Conservation (phyloP, 1,140 invertebrate species). For the Drosophila lacteicornis region DNA sequence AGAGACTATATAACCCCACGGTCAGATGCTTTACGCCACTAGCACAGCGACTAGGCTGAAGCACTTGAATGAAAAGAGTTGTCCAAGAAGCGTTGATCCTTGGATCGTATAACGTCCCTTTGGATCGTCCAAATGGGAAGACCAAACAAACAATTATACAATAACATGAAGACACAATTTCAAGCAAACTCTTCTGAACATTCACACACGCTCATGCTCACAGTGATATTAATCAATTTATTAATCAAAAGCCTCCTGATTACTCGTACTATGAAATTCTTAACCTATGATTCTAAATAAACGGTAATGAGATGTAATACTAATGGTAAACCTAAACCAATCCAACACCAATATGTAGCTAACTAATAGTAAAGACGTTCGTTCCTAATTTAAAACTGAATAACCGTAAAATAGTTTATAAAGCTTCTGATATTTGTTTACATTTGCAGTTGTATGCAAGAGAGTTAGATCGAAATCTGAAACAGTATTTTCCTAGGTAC, state of each 20-base stretch:
- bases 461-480: constrained; percentile 49
- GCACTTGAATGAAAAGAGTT: constrained; percentile 57
- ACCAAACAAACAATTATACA: constrained; percentile 37
- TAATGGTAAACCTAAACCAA: constrained; percentile 69
- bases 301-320: constrained; percentile 72
- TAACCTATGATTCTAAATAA: constrained; percentile 73
- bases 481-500: constrained; percentile 42
- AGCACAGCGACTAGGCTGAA: constrained; percentile 36
- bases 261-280: constrained; percentile 68
- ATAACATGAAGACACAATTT: constrained; percentile 67
- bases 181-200: constrained; percentile 82
- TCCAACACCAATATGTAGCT: constrained; percentile 72
- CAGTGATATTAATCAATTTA: constrained; percentile 79
- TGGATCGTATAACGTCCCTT: constrained; percentile 16
- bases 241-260: constrained; percentile 69
- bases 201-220: constrained; percentile 85
- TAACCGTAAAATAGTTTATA: constrained; percentile 76
- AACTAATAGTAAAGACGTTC: constrained; percentile 77
- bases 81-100: constrained; percentile 50
- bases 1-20: constrained; percentile 23
- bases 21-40: constrained; percentile 41
- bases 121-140: constrained; percentile 12
- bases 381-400: constrained; percentile 74
- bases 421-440: constrained; percentile 42
- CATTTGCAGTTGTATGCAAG: constrained; percentile 45